phyloP scores from a whole-genome alignment of 2,797 vertebrate genomes.

The Syndactyla subalaris region DNA sequence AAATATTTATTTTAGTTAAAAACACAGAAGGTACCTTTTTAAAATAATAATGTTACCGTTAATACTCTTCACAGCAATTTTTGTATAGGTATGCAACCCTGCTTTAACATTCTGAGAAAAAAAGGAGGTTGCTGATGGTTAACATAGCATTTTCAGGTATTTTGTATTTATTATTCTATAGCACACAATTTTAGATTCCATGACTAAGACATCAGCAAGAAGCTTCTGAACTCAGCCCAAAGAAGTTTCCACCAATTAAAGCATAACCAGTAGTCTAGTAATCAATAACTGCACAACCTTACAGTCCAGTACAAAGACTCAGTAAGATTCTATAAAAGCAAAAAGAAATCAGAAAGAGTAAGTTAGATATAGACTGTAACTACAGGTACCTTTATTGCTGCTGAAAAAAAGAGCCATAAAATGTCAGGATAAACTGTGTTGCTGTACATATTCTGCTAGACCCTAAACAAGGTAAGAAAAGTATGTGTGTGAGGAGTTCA shows the following conservation, averaged over 20 bases:
- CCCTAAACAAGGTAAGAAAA: background rate
- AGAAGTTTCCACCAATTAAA: background rate
- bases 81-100: background rate
- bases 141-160: background rate
- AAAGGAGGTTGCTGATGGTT: background rate
- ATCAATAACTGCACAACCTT: background rate
- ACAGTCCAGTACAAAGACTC: background rate
- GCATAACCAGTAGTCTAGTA: background rate
- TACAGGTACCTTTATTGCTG: background rate
- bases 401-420: background rate
- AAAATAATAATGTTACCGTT: background rate
- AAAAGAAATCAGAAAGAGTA: background rate
- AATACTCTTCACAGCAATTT: background rate
- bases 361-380: background rate
- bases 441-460: background rate
- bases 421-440: background rate
- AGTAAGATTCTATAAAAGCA: background rate
- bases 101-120: background rate
- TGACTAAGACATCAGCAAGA: background rate
- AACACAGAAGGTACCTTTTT: background rate
- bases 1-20: background rate
- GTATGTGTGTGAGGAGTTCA: rapidly evolving
- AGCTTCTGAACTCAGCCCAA: background rate
- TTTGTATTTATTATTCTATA: background rate
- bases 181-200: background rate